Base-by-base conservation (phyloP, 2,888 invertebrate species). In the Gasteruption jaculator region DNA sequence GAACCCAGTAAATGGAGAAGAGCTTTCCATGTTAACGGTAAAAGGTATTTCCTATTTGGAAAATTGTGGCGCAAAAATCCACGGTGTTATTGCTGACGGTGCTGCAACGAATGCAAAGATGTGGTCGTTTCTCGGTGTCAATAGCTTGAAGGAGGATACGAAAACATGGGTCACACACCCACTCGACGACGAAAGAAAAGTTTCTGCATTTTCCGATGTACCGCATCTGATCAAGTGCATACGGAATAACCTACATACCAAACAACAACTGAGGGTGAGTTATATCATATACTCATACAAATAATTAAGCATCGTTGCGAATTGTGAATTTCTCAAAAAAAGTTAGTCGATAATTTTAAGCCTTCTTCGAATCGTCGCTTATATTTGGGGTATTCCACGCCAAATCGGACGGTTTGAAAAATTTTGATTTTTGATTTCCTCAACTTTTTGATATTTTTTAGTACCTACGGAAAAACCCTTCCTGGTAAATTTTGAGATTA, bases 161-260 rank as follows among this genome's bases (percentile, higher is more conserved):
- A 35, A 22, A 6, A 52, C 44, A 25, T 46, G 24, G 12, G 45
- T 45, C 29, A 36, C 29, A 15, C 49, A 54, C 41, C 52, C 50
- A n/a, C 15, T 38, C 12, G 42, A 41, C 22, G 46, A 44, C 21
- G 25, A 34, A 6, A 26, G 51, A 24, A 45, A 40, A 35, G 14
- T 55, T 3, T 50, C 43, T 36, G 22, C 45, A 15, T 54, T 53
- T 29, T 49, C 50, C 4, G 52, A 55, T 31, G 42, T 47, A 4
- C 49, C 54, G 6, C 56, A 56, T 29, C 36, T 56, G 4, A 34
- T 56, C 3, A 56, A 57, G 43, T 50, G 46, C 19, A 43, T 54
- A 21, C 38, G 53, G 24, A 56, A 56, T 43, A 35, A 51, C 7
- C 11, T 19, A 18, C 20, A 26, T 39, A 4, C 12, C 37, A 11